These are phyloP conservation scores for Incurvaria masculella DNA, from an alignment of 2,888 invertebrate genomes.

Conservation along the genomic window DNA sequence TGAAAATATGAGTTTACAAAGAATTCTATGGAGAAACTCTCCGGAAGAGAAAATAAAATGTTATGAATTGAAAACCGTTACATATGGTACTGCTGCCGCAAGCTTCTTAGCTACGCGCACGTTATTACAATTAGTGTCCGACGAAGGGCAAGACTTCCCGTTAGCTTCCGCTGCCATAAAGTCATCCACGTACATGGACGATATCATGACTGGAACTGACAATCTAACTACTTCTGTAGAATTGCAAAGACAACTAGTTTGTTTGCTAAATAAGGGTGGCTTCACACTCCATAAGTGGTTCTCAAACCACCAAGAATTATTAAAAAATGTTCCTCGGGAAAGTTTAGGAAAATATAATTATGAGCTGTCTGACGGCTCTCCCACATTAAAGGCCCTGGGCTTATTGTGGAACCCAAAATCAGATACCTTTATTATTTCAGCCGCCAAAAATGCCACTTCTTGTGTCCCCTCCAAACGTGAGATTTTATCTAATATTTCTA, in stretches of 20 bases:
- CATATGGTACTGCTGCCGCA: conserved; percentile 16
- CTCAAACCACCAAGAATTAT: not conserved
- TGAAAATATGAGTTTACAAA: conserved; percentile 17
- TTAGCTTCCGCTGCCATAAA: conserved; percentile 13
- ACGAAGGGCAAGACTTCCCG: too few species aligned
- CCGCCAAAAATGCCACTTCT: too few species aligned
- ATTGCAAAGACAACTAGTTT: conserved; percentile 15
- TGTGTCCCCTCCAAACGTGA: too few species aligned
- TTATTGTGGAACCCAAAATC: too few species aligned
- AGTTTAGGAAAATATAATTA: too few species aligned
- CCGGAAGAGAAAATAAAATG: conserved; percentile 7
- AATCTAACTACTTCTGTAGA: conserved; percentile 14
- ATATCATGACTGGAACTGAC: conserved; percentile 17
- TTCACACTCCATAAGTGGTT: conserved; percentile 23
- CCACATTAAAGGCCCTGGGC: too few species aligned
- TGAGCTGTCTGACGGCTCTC: too few species aligned
- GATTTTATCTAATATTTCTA: too few species aligned
- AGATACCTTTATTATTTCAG: too few species aligned
- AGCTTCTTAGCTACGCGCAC: conserved; percentile 17
- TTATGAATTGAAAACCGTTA: conserved; percentile 14
- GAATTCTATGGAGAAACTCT: conserved; percentile 18
- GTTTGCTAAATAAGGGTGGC: conserved; percentile 19
- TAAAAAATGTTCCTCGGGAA: not conserved
- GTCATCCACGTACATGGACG: conserved; percentile 18
- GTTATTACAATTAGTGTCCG: conserved; percentile 18